Evolutionary conservation across 2,113 vertebrate species (phyloP), one percentile per base, ranked within the genome.

Genomic region (Circaetus gallicus): DNA sequence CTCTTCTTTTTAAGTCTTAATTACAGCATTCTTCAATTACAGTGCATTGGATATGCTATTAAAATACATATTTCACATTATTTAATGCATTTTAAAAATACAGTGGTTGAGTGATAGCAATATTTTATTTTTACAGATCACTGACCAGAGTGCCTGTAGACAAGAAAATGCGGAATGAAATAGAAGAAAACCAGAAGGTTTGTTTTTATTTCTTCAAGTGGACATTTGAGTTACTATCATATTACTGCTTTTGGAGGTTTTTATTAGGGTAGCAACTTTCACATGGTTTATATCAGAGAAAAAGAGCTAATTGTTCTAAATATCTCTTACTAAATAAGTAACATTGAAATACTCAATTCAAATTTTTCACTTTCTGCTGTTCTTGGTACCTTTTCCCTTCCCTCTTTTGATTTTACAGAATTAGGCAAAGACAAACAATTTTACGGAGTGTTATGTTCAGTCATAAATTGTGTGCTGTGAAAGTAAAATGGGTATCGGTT

Each of bases 141-240:
- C 98, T 99, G 97, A 99, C 99, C 82, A 99, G 98, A 98, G 98
- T 99, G 98, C 96, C 98, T 13, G 97, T 99, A 98, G 99, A 98
- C 95, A 98, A 98, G 89, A 98, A 99, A 97, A 98, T 99, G 99
- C 98, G 97, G 96, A 98, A 98, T 89, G 99, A 99, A 98, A 99
- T 99, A 98, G 98, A 99, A 96, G 98, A 99, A 98, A 99, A 99
- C 98, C 99, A 99, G 97, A 99, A 99, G 99, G 99, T 99, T 97
- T 70, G 98, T 89, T 97, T 77, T 94, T 97, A 10, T 70, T 92
- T 38, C 15, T 93, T 95, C 69, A 43, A 28, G 29, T 26, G 42
- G 62, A 31, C 19, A 11, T 76, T 80, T 65, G 17, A 55, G 40
- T 84, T 78, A 40, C 22, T 76, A 10, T 47, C 31, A 0, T 53